phyloP scores from a whole-genome alignment of 2,113 vertebrate genomes.

The Furnarius figulus region DNA sequence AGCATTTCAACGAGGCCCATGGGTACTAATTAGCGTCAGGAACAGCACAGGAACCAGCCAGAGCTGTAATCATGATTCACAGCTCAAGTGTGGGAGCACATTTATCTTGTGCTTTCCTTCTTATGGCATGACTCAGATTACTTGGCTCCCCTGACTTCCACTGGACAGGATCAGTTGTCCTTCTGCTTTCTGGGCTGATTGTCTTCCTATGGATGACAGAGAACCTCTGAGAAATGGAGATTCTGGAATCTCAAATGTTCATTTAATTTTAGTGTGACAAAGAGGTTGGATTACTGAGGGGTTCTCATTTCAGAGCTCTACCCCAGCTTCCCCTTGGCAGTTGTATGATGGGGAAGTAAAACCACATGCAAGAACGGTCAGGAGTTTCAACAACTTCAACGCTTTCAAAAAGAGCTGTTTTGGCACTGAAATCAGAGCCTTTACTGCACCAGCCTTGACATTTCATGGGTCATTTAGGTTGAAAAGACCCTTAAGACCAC shows the following conservation, averaged over 20 bases:
- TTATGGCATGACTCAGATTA: not conserved
- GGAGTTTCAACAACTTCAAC: not conserved
- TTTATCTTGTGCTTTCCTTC: conserved; percentile 48
- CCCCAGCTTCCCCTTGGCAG: not conserved
- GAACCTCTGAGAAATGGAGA: not conserved
- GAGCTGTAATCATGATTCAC: conserved; percentile 53
- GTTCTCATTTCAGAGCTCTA: not conserved
- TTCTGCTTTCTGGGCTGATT: not conserved
- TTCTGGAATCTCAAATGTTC: not conserved
- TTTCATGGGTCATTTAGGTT: not conserved
- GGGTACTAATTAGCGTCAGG: conserved; percentile 36
- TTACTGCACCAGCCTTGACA: not conserved
- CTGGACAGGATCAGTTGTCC: conserved; percentile 8
- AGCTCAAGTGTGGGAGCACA: conserved; percentile 26
- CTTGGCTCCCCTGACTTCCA: conserved; percentile 15
- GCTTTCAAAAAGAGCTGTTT: not conserved
- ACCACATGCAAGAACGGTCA: not conserved
- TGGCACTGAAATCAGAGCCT: not conserved
- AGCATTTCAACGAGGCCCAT: not conserved
- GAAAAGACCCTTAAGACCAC: not conserved
- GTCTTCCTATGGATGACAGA: not conserved
- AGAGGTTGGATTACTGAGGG: not conserved
- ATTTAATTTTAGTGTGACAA: not conserved
- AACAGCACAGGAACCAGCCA: not conserved
- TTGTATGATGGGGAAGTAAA: not conserved